Evolutionary conservation across 2,113 vertebrate genomes (phyloP).

Genomic region (Cairina moschata): DNA sequence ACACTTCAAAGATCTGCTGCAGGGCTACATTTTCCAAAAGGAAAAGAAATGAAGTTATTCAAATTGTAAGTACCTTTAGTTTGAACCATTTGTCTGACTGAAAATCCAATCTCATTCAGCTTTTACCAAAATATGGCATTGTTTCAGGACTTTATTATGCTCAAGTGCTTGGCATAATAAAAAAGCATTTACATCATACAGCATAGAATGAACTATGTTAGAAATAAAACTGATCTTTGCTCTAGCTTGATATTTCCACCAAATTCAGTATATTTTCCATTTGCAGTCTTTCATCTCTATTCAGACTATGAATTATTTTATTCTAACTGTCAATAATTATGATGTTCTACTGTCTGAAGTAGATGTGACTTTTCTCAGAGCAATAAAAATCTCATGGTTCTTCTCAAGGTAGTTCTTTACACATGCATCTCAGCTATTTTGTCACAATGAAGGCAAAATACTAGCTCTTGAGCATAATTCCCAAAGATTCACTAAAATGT

Average conservation of each 20-base stretch:
- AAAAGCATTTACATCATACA: background rate
- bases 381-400: background rate
- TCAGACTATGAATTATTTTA: background rate
- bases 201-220: background rate
- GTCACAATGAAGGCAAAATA: background rate
- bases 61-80: background rate
- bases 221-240: background rate
- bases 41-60: conserved; percentile 22
- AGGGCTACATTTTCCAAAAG: conserved; percentile 19
- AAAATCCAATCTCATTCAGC: background rate
- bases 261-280: background rate
- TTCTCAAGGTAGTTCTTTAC: background rate
- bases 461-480: no score
- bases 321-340: background rate
- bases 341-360: background rate
- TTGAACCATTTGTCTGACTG: background rate
- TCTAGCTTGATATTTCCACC: background rate
- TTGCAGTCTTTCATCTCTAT: background rate
- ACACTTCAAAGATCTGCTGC: conserved; percentile 54
- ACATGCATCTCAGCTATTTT: background rate
- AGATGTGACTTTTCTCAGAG: background rate
- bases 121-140: background rate
- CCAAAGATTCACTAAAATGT: no score
- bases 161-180: background rate
- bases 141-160: background rate